phyloP scores from a whole-genome alignment of 2,113 vertebrate genomes.

The Phrynocephalus versicolor region DNA sequence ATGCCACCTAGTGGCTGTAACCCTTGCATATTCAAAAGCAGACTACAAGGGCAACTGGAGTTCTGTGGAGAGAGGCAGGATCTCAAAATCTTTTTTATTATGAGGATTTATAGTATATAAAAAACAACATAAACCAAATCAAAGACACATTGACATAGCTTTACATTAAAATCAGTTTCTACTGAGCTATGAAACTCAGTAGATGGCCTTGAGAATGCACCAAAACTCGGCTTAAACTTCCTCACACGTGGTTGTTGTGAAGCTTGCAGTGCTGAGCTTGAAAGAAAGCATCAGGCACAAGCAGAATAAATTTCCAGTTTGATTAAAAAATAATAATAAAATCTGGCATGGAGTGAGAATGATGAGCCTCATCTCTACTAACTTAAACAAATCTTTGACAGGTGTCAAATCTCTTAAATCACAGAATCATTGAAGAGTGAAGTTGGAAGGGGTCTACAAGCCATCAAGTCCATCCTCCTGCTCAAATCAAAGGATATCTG shows the following conservation, averaged over 20 bases:
- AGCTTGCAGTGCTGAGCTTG: too few relatives aligned
- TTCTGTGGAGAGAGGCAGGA: too few relatives aligned
- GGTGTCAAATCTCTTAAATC: background rate
- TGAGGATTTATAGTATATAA: too few relatives aligned
- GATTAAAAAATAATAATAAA: background rate
- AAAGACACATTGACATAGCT: too few relatives aligned
- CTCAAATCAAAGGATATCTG: too few relatives aligned
- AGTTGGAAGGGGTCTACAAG: too few relatives aligned
- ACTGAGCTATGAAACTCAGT: background rate
- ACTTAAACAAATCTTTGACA: background rate
- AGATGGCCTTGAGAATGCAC: background rate
- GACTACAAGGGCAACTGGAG: background rate
- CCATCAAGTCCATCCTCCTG: too few relatives aligned
- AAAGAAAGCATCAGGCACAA: background rate
- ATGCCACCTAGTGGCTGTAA: constrained; percentile 47
- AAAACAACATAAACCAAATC: too few relatives aligned
- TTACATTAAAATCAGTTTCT: too few relatives aligned
- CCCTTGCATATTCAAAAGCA: background rate
- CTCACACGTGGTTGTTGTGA: background rate
- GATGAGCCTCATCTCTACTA: background rate
- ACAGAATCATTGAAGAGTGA: too few relatives aligned
- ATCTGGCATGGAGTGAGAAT: background rate
- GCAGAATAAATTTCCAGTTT: background rate
- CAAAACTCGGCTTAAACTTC: background rate
- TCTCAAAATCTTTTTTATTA: too few relatives aligned